Evolutionary conservation across 2,113 vertebrate genomes (phyloP).

Genomic region (Nothobranchius furzeri): DNA sequence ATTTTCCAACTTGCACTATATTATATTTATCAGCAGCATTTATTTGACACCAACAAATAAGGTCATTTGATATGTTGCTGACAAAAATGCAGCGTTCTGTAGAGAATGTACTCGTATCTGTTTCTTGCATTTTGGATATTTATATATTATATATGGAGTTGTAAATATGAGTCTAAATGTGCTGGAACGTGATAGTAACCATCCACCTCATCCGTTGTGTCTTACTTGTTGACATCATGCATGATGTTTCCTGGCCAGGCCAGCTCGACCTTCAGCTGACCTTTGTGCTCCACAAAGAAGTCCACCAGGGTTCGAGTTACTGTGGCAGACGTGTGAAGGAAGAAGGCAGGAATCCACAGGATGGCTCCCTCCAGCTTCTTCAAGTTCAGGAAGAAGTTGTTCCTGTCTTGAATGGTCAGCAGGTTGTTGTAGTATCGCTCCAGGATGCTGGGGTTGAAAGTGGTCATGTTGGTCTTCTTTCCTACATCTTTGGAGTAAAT

Average conservation of each 20-base stretch:
- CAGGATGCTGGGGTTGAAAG: slow-evolving; percentile 98
- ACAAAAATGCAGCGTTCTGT: background rate
- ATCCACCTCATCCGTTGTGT: background rate
- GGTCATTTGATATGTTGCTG: background rate
- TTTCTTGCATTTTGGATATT: background rate
- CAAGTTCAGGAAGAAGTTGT: slow-evolving; percentile 96
- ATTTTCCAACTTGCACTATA: background rate
- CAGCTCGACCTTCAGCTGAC: slow-evolving; percentile 91
- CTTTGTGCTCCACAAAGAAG: slow-evolving; percentile 96
- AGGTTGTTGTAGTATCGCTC: slow-evolving; percentile 99
- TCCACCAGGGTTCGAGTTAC: slow-evolving; percentile 96
- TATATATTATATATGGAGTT: background rate
- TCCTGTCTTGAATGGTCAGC: slow-evolving; percentile 96
- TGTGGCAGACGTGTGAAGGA: slow-evolving; percentile 96
- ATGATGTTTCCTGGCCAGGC: slow-evolving; percentile 99
- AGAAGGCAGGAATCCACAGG: slow-evolving; percentile 98
- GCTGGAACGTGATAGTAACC: background rate
- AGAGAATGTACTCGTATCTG: background rate
- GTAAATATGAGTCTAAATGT: background rate
- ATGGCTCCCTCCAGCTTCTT: slow-evolving; percentile 97
- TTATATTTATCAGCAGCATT: background rate
- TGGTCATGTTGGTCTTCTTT: slow-evolving; percentile 94
- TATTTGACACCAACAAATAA: background rate
- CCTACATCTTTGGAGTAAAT: slow-evolving; percentile 94
- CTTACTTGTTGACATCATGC: slow-evolving; percentile 96